Evolutionary conservation across 1,140 invertebrate species (phyloP).

Genomic region (Brachionus manjavacas): DNA sequence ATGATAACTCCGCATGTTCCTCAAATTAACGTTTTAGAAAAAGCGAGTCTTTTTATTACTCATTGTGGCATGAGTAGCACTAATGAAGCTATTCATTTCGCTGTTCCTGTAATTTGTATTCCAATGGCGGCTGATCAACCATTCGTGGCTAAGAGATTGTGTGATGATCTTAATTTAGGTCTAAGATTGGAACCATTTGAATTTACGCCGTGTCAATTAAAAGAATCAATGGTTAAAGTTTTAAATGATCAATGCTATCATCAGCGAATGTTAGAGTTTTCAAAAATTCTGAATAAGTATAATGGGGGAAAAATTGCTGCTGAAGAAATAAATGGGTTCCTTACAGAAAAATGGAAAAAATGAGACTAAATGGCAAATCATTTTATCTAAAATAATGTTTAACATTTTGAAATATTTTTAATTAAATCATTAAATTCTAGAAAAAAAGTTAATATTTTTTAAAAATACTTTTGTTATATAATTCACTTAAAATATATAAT

Average conservation of each 20-base stretch:
- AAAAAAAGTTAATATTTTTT: too few species aligned
- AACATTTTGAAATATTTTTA: too few species aligned
- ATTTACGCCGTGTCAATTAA: neutral
- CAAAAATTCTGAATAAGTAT: neutral
- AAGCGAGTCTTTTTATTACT: conserved; percentile 19
- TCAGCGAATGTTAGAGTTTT: neutral
- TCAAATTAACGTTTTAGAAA: conserved; percentile 4
- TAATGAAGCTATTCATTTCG: conserved; percentile 18
- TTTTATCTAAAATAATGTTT: too few species aligned
- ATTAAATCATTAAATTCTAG: too few species aligned
- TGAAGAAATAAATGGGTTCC: neutral
- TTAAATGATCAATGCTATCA: neutral
- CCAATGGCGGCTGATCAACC: conserved; percentile 16
- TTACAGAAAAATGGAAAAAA: neutral
- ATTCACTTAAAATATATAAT: too few species aligned
- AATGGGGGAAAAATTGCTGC: neutral
- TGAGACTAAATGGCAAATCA: neutral
- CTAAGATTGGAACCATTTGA: neutral
- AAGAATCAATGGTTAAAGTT: neutral
- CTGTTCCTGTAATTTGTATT: conserved; percentile 3
- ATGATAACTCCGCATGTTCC: neutral
- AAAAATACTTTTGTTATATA: too few species aligned
- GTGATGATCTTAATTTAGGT: neutral
- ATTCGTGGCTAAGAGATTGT: neutral
- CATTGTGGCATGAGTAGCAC: conserved; percentile 13